Conservation (phyloP, 92 coral and sea anemone genomes). For the Hydrozoanthus gracilis region DNA sequence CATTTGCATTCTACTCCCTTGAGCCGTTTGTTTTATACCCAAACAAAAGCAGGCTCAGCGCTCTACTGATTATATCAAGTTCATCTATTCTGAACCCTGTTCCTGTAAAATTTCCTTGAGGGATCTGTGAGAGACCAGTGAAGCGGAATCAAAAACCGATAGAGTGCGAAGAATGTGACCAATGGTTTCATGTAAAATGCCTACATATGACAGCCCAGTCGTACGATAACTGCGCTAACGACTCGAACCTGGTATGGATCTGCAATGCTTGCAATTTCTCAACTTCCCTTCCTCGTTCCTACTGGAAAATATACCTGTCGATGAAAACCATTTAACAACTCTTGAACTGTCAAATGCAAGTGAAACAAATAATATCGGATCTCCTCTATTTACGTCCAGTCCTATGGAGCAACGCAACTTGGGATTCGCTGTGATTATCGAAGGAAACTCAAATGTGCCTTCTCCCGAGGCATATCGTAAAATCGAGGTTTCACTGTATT, state of each 20-base stretch:
- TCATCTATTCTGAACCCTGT: constrained; percentile 4
- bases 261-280: too few relatives aligned
- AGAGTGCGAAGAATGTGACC: neutral
- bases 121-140: constrained; percentile 3
- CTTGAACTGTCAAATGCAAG: too few relatives aligned
- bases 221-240: neutral
- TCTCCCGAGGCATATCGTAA: too few relatives aligned
- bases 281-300: too few relatives aligned
- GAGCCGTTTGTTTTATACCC: neutral
- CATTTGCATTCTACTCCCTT: neutral
- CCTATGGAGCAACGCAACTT: too few relatives aligned
- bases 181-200: constrained; percentile 1
- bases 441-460: too few relatives aligned
- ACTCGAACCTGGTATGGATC: neutral
- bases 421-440: too few relatives aligned
- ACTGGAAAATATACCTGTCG: too few relatives aligned
- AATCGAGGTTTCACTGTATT: too few relatives aligned
- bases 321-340: too few relatives aligned
- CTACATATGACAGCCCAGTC: constrained; percentile 7
- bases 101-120: neutral
- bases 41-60: neutral
- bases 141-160: neutral
- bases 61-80: neutral
- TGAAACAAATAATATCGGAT: too few relatives aligned
- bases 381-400: too few relatives aligned